Evolutionary conservation across 2,113 vertebrate genomes (phyloP), one percentile per base, ranked within the genome.

Genomic region (Lethenteron reissneri): DNA sequence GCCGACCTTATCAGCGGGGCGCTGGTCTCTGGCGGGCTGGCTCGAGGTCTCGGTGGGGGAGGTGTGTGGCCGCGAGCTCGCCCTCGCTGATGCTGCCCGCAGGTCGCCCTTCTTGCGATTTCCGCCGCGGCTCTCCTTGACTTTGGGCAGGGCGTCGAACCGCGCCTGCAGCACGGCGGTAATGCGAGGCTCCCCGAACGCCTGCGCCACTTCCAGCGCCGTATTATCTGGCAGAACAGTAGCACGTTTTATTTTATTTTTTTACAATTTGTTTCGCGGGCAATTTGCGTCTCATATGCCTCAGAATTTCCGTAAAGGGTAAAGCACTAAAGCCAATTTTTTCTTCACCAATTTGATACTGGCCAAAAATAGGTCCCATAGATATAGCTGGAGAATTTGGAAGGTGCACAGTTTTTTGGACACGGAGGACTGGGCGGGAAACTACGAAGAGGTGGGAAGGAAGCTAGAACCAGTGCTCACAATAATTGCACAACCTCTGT

Each of bases 201-300:
- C 79, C 71, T 74, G 76, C 69, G 92, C 89, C 70, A 89, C 71
- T 59, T 89, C 85, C 64, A 94, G 81, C 74, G 81, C 83, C 74
- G 71, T 85, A 71, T 84, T 82, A 60, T 81, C 92, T 97, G 73
- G 73, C 76, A 15, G 58, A 72, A 75, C 74, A 56, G 12, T n/a
- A 13, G n/a, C 57, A 3, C n/a, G 13, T 41, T 71, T 56, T 12
- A 58, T 62, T 72, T 68, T 11, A 62, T 57, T 56, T 56, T n/a
- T 58, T 41, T 56, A 25, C 12, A 64, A 72, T 57, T 3, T 4
- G 9, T 25, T 25, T 12, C 5, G 41, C 41, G 41, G 41, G 41
- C 41, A 41, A 41, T 41, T 41, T 41, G 41, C 41, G 3, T 41
- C 41, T 41, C 41, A 41, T 7, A 41, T 41, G 41, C 41, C 41